Evolutionary conservation across 1,140 invertebrate species (phyloP), one percentile per base, ranked within the genome.

Genomic region (Drosophila busckii): DNA sequence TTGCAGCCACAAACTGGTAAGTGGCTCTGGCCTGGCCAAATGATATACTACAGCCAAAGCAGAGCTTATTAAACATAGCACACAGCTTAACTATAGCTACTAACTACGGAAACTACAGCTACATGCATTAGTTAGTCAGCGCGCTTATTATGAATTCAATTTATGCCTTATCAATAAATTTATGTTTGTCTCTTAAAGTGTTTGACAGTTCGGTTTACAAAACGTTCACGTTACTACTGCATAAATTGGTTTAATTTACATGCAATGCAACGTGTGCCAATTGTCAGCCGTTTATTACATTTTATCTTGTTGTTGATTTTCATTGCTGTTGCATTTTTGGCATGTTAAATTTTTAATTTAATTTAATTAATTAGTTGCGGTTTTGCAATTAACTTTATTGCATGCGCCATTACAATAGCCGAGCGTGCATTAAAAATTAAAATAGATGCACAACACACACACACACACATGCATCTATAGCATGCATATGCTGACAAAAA

Each of bases 1-100:
- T 88, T 97, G 19, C 95, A 97, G 84, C 95, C 96, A 10, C 94
- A 96, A 89, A 94, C 93, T 41, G 92, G 94, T 94, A 88, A 88
- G 55, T 46, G 45, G n/a, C n/a, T n/a, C n/a, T n/a, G n/a, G n/a
- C 48, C 41, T 45, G n/a, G 41, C 42, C 48, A 13, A 25, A 28
- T n/a, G n/a, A 25, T 23, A 9, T 10, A 8, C 16, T 15, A 42
- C 23, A 35, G n/a, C 15, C 9, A 42, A 35, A 25, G 17, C 8
- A 6, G 45, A 20, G 53, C 32, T 58, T 17, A 45, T 44, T 44
- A 19, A 56, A 10, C 5, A 3, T 10, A 20, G 20, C 6, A 6
- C 15, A 28, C 6, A 32, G 10, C 5, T 12, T 3, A 0, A 17
- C 3, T n/a, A 17, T 16, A 17, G 13, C 1, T 16, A 0, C n/a